Evolutionary conservation across 2,113 vertebrate species (phyloP).

Genomic region (Microtus pennsylvanicus): DNA sequence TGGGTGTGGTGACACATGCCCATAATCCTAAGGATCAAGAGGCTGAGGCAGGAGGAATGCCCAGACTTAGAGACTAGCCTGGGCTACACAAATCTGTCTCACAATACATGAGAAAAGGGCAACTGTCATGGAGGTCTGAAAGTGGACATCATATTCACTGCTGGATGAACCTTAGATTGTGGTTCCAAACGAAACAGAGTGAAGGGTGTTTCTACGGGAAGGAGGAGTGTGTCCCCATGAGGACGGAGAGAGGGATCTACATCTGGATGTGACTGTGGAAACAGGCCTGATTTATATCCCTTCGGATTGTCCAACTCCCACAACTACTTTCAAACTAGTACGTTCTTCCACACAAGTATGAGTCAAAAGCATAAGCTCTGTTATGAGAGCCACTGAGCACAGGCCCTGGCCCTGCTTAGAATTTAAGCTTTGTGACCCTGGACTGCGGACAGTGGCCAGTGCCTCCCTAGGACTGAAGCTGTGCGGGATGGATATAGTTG

Average conservation of each 20-base stretch:
- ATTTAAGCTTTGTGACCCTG: not conserved
- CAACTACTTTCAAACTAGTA: not conserved
- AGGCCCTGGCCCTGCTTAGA: not conserved
- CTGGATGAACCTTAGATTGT: no score
- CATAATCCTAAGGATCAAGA: not conserved
- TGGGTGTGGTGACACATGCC: not conserved
- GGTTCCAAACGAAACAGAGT: not conserved
- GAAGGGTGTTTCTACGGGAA: not conserved
- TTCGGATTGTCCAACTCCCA: not conserved
- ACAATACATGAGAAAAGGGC: not conserved
- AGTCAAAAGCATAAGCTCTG: not conserved
- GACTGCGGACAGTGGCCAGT: not conserved
- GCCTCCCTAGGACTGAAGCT: not conserved
- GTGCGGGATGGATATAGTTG: not conserved
- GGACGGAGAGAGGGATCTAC: not conserved
- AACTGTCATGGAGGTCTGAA: not conserved
- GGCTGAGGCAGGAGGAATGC: not conserved
- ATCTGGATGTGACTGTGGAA: no score
- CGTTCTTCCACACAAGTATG: accelerated
- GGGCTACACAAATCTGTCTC: not conserved
- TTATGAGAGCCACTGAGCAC: not conserved
- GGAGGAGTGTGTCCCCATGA: not conserved
- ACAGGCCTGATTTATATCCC: not conserved
- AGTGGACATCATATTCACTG: not conserved
- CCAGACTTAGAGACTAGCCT: not conserved